A percentile compares a stretch with the other conserved stretches of the same genome.
Conservation (phyloP, 2,888 invertebrate species). For the Latrodectus elegans region DNA sequence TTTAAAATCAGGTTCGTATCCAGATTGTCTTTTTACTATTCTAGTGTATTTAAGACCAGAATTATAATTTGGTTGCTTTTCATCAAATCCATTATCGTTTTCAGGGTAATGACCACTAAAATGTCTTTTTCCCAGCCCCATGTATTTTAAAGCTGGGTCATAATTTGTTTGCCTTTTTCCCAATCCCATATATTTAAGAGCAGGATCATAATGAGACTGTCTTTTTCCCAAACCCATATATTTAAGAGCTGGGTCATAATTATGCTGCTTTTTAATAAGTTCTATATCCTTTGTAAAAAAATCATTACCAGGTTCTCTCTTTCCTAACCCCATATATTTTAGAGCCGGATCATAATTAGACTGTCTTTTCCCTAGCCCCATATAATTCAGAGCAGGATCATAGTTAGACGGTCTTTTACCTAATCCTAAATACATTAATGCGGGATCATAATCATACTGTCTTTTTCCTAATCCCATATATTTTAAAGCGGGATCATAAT, state of each 20-base stretch:
- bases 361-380: conserved; percentile 19
- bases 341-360: conserved; percentile 38
- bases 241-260: conserved; percentile 6
- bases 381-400: conserved; percentile 33
- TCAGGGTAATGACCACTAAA: conserved; percentile 9
- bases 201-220: conserved; percentile 7
- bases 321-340: conserved; percentile 45
- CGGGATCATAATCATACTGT: conserved; percentile 8
- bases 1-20: conserved; percentile 32
- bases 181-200: conserved; percentile 31
- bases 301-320: not conserved
- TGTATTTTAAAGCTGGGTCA: conserved; percentile 20
- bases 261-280: not conserved
- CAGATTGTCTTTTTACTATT: not conserved
- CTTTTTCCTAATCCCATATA: conserved; percentile 6
- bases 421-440: conserved; percentile 14
- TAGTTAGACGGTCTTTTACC: not conserved
- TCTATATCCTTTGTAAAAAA: not conserved
- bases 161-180: conserved; percentile 9
- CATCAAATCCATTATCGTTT: conserved; percentile 4
- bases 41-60: conserved; percentile 30
- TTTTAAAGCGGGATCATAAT: conserved; percentile 9
- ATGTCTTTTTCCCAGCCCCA: conserved; percentile 5
- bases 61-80: conserved; percentile 9
- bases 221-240: conserved; percentile 31